Percentiles rank a stretch among this genome's conserved stretches.
These are phyloP conservation scores for Glandiceps talaboti DNA, from an alignment of 53 echinoderm and acorn worm genomes.

Conservation along the genomic window DNA sequence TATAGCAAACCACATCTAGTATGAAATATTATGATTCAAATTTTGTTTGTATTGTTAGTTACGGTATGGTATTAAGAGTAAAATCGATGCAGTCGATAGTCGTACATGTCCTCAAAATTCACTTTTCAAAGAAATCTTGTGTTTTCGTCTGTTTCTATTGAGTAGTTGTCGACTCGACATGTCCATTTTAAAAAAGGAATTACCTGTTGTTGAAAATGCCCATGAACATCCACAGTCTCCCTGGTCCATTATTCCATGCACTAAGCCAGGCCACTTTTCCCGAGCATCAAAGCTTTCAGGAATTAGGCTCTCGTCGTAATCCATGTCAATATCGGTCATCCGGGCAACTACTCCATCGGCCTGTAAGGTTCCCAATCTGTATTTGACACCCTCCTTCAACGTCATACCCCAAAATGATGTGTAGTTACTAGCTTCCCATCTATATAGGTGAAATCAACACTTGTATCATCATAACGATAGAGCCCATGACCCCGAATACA, in stretches of 20 bases:
- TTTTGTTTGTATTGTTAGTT: too few relatives aligned
- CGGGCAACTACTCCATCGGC: slow-evolving; percentile 52
- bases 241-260: slow-evolving; percentile 61
- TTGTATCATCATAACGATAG: too few relatives aligned
- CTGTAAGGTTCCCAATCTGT: slow-evolving; percentile 67
- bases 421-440: slow-evolving; percentile 75
- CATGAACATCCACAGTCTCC: slow-evolving; percentile 92
- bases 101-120: too few relatives aligned
- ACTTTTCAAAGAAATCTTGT: too few relatives aligned
- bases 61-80: too few relatives aligned
- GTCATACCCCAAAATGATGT: slow-evolving; percentile 66
- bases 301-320: slow-evolving; percentile 25
- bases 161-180: too few relatives aligned
- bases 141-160: too few relatives aligned
- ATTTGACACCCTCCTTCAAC: slow-evolving; percentile 30
- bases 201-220: slow-evolving; percentile 90
- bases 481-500: too few relatives aligned
- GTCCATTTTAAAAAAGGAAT: neutral
- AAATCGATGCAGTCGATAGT: too few relatives aligned
- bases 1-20: too few relatives aligned
- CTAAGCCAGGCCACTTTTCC: slow-evolving; percentile 64
- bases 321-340: slow-evolving; percentile 79
- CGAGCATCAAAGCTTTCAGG: slow-evolving; percentile 73
- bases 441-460: too few relatives aligned
- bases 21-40: too few relatives aligned